Evolutionary conservation across 2,113 vertebrate genomes (phyloP).

Genomic region (Aptenodytes forsteri): DNA sequence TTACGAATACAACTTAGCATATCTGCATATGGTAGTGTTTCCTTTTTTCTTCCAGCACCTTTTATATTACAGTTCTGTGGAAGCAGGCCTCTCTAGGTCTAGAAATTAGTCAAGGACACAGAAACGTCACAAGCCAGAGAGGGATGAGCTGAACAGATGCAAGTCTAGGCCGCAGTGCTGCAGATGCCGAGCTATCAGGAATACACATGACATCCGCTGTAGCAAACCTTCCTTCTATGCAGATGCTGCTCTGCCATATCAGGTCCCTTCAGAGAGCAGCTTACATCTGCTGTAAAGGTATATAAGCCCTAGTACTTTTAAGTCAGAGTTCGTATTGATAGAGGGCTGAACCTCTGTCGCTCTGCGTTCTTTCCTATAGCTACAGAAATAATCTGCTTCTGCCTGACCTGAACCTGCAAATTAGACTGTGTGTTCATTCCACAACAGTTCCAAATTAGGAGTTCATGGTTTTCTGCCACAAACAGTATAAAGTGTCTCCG

Average conservation of each 20-base stretch:
- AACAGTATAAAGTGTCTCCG: background rate
- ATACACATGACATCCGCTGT: accelerated
- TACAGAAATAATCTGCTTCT: background rate
- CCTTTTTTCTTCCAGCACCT: background rate
- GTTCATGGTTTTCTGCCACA: background rate
- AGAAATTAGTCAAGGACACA: background rate
- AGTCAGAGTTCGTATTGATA: accelerated
- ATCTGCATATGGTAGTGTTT: background rate
- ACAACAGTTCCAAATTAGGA: background rate
- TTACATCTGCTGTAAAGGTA: background rate
- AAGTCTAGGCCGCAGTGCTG: background rate
- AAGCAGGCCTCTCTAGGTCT: background rate
- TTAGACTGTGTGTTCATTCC: background rate
- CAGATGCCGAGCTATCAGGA: background rate
- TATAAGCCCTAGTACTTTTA: background rate
- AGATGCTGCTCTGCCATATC: background rate
- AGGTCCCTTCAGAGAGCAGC: background rate
- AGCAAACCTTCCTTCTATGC: background rate
- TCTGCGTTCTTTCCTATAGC: background rate
- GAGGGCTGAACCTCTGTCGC: background rate
- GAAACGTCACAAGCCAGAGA: background rate
- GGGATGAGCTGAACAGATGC: background rate
- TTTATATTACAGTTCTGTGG: background rate
- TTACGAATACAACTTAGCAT: accelerated
- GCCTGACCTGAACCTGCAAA: background rate